Evolutionary conservation across 2,797 vertebrate genomes (phyloP), one percentile per base, ranked within the genome.

Genomic region (Gymnoscopelus braueri): DNA sequence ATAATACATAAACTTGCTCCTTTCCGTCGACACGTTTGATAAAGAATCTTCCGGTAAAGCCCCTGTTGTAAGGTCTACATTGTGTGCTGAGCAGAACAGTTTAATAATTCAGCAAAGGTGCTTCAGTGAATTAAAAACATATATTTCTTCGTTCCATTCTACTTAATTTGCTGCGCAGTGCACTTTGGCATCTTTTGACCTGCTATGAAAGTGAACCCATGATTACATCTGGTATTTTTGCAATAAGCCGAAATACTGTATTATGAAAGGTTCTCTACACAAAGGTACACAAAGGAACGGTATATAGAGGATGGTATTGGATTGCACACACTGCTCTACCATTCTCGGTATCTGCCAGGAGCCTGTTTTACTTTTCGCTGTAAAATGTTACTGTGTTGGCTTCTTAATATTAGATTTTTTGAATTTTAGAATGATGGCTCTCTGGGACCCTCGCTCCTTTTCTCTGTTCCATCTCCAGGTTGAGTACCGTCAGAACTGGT

Each of bases 401-500:
- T 44, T 44, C 39, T 44, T 44, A 10, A 44, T 44, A 2, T 44
- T 8, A 44, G 39, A 44, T 44, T 9, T 44, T 44, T 44, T 26
- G 3, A 53, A 32, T 24, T 59, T 64, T 66, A 4, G 29, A 55
- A 64, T 48, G 26, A 50, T 69, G 4, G 56, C 26, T 8, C 1
- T 24, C 6, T 47, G 3, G 12, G 13, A 50, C 53, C 39, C 2
- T 4, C 11, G 0, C 54, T 72, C 15, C 47, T 13, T 52, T 52
- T 19, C 47, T 71, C 39, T 61, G 9, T 63, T 35, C 10, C 15
- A 9, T 74, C 13, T 77, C 62, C 71, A 97, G 96, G 94, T 98
- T 66, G 84, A 95, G n/a, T 96, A 95, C 67, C 92, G 93, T n/a
- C 95, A 96, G 86, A 96, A 93, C 85, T 94, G 94, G 92, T 93